Percentiles rank a stretch among this genome's conserved stretches.
phyloP scores from a whole-genome alignment of 2,888 invertebrate species.

The Dynastes tityus region DNA sequence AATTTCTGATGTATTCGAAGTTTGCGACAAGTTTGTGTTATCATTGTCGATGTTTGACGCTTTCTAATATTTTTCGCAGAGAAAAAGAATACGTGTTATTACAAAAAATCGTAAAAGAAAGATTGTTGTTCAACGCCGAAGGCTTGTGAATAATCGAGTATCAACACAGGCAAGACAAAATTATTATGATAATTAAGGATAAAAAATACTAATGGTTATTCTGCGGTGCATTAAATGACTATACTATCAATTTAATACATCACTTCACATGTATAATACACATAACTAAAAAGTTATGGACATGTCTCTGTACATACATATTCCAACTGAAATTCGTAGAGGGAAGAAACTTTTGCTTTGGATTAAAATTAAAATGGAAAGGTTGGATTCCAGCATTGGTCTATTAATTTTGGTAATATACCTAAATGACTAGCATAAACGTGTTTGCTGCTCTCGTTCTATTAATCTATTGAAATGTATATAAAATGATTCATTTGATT shows the following conservation, averaged over 20 bases:
- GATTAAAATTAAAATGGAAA: no score
- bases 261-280: slow-evolving; percentile 21
- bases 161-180: slow-evolving; percentile 38
- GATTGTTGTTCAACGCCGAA: slow-evolving; percentile 41
- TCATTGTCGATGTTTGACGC: not conserved
- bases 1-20: not conserved
- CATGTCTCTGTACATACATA: slow-evolving; percentile 19
- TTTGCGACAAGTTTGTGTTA: not conserved
- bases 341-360: not conserved
- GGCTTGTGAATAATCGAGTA: slow-evolving; percentile 28
- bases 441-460: no score
- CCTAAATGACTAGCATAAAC: no score
- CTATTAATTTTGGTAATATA: no score
- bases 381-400: no score
- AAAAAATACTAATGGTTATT: slow-evolving; percentile 31
- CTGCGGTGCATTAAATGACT: not conserved
- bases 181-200: not conserved
- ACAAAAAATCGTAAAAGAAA: slow-evolving; percentile 44
- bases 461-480: no score
- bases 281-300: slow-evolving; percentile 30
- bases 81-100: slow-evolving; percentile 27
- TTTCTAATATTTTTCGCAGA: slow-evolving; percentile 40
- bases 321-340: slow-evolving; percentile 6
- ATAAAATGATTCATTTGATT: no score
- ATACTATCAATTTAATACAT: slow-evolving; percentile 23